Evolutionary conservation across 2,888 invertebrate genomes (phyloP), one percentile per base, ranked within the genome.

Genomic region (Zootermopsis nevadensis): DNA sequence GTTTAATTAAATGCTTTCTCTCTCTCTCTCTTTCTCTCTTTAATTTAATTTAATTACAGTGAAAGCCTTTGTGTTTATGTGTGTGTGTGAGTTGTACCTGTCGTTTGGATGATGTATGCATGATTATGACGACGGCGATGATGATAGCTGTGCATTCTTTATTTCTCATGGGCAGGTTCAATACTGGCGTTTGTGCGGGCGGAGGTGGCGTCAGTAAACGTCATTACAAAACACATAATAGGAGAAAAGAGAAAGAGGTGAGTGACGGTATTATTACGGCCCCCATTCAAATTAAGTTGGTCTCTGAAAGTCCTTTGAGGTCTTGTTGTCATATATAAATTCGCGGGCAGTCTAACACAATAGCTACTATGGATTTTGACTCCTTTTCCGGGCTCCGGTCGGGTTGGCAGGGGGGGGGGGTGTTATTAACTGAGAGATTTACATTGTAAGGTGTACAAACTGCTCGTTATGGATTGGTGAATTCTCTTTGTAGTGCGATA

Each of bases 11-110:
- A 60, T 60, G 60, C 12, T 27, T 60, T 27, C 12, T n/a, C 48
- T n/a, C n/a, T n/a, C 48, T 15, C 48, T 42, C 38, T 42, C 2
- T 48, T 15, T 48, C 19, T 48, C 60, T 12, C 60, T 60, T 60
- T 60, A 60, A n/a, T 27, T 60, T 60, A 60, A 60, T 60, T 60
- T 60, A 60, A 60, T 60, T 60, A 60, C 60, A 60, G 27, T 60
- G 60, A 60, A 60, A 60, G 60, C 60, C 60, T 60, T 60, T 60
- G 60, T 60, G 27, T 60, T 24, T 60, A 60, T 60, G 27, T n/a
- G n/a, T 27, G 27, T 60, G 60, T 60, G n/a, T n/a, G 6, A 60
- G n/a, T 27, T 27, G 60, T 7, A 27, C 1, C 60, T 60, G 60
- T 60, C 60, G 60, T 60, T n/a, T 60, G 60, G 60, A 60, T 60